Conservation (phyloP, 2,797 vertebrate species). For the Melanotaenia nigrans region DNA sequence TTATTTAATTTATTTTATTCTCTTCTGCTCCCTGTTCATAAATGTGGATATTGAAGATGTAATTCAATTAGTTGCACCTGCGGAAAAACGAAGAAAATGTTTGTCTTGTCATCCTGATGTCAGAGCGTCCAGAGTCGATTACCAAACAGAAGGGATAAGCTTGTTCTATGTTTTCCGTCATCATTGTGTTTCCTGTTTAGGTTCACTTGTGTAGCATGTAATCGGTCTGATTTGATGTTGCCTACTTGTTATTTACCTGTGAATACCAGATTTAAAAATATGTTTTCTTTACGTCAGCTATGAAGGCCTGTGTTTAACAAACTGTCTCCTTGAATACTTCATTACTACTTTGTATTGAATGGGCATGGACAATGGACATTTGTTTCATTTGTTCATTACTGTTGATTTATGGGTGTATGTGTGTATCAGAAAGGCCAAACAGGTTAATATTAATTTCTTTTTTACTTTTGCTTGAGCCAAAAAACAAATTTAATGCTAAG, state of each 20-base stretch:
- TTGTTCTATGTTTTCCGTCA: not conserved
- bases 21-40: not conserved
- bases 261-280: not conserved
- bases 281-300: conserved; percentile 12
- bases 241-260: conserved; percentile 2
- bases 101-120: conserved; percentile 8
- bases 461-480: not conserved
- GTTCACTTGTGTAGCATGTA: not conserved
- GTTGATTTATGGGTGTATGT: conserved; percentile 5
- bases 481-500: not conserved
- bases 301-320: conserved; percentile 6
- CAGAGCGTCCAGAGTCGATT: not conserved
- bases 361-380: not conserved
- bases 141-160: not conserved
- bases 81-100: not conserved
- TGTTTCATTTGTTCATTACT: conserved; percentile 5
- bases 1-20: too few species aligned
- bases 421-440: not conserved
- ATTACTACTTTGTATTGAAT: conserved; percentile 7
- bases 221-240: conserved; percentile 1
- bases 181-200: conserved; percentile 3
- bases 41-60: not conserved
- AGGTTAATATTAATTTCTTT: not conserved
- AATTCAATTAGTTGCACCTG: not conserved
- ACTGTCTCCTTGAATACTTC: not conserved